A percentile compares a stretch with the other conserved stretches of the same genome.
These are phyloP conservation scores for Pachyseris speciosa DNA, from an alignment of 64 coral and sea anemone genomes.

Conservation along the genomic window DNA sequence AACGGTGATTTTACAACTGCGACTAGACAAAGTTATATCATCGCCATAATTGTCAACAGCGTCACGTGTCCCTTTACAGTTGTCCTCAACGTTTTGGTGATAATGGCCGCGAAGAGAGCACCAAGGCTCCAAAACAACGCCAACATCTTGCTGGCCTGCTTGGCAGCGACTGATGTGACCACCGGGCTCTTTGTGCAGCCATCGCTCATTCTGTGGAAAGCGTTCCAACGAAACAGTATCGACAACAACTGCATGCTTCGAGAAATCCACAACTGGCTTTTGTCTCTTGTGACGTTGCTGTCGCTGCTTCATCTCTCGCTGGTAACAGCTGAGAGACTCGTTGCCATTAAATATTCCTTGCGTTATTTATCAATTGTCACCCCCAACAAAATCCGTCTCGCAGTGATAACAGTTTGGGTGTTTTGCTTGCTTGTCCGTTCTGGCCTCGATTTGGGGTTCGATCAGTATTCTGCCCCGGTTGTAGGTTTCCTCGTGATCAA, in stretches of 20 bases:
- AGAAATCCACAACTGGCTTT: background rate
- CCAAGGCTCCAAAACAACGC: too few species aligned
- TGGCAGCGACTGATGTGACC: background rate
- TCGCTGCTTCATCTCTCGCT: background rate
- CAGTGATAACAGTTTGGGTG: too few species aligned
- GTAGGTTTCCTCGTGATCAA: background rate
- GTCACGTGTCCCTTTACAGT: too few species aligned
- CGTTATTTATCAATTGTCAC: background rate
- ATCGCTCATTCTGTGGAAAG: background rate
- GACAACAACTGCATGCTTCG: background rate
- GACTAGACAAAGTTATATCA: too few species aligned
- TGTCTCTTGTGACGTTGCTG: background rate
- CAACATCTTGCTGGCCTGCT: too few species aligned
- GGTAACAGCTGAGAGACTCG: background rate
- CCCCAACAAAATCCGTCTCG: background rate
- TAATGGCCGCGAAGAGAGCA: background rate
- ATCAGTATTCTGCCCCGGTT: background rate
- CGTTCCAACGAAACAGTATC: background rate
- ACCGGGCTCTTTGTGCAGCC: background rate
- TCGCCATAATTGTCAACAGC: too few species aligned
- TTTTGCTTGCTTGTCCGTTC: background rate
- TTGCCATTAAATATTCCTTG: background rate
- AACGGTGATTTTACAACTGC: background rate
- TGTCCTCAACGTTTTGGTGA: background rate
- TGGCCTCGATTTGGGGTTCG: background rate